Percentiles rank a stretch among this genome's conserved stretches.
These are phyloP conservation scores for Lasaia peninsularis DNA, from an alignment of 1,140 invertebrate genomes.

Conservation along the genomic window DNA sequence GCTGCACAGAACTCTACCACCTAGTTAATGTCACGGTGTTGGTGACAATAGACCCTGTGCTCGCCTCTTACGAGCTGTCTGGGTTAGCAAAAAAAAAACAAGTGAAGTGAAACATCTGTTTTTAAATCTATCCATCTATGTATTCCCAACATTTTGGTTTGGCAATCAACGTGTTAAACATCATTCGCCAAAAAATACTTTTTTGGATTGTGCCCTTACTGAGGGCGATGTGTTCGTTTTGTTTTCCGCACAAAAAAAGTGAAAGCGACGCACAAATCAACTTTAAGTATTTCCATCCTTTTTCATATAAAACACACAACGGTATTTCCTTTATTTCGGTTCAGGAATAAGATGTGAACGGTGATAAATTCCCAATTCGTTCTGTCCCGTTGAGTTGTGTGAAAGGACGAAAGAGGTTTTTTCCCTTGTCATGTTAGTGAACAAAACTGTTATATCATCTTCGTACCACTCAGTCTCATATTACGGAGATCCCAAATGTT, in stretches of 20 bases:
- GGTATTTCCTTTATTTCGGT: slow-evolving; percentile 22
- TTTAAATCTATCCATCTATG: too few relatives aligned
- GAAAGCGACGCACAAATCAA: slow-evolving; percentile 9
- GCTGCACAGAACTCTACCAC: too few relatives aligned
- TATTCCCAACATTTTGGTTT: too few relatives aligned
- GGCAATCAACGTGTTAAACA: too few relatives aligned
- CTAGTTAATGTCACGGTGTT: too few relatives aligned
- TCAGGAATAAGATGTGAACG: slow-evolving; percentile 22
- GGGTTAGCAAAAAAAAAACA: too few relatives aligned
- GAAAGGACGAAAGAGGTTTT: slow-evolving; percentile 16
- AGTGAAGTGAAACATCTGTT: too few relatives aligned
- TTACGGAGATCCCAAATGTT: background rate
- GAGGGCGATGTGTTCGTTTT: too few relatives aligned
- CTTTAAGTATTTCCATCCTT: slow-evolving; percentile 7
- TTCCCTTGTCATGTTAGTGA: slow-evolving; percentile 14
- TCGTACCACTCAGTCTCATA: background rate
- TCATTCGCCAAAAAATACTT: too few relatives aligned
- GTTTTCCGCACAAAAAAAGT: background rate
- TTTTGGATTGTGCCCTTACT: too few relatives aligned
- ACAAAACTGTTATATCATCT: slow-evolving; percentile 16
- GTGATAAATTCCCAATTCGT: slow-evolving; percentile 30
- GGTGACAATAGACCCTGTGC: too few relatives aligned
- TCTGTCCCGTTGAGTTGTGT: slow-evolving; percentile 27
- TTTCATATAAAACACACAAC: slow-evolving; percentile 13
- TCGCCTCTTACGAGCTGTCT: too few relatives aligned